Conservation (phyloP, 2,113 vertebrate species). For the Elaphurus davidianus region DNA sequence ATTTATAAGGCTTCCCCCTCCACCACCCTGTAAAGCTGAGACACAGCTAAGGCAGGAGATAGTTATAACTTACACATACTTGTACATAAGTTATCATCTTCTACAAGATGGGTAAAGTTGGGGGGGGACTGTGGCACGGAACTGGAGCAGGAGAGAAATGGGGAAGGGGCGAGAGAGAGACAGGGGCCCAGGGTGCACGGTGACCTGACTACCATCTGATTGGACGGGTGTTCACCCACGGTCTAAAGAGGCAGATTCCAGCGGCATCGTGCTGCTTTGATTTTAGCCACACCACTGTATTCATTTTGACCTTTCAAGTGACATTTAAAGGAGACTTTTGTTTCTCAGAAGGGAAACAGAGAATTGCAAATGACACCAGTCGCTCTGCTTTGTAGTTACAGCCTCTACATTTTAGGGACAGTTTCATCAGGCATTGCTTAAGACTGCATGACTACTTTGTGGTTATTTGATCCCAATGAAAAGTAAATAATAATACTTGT, state of each 20-base stretch:
- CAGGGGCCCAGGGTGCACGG: fast-evolving
- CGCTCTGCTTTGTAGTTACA: not conserved
- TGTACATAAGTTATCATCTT: not conserved
- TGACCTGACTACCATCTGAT: fast-evolving
- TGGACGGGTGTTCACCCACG: too few species aligned
- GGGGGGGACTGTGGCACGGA: not conserved
- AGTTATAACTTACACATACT: not conserved
- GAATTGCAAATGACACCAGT: not conserved
- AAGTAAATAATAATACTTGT: not conserved
- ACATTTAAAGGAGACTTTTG: not conserved
- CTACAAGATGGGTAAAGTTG: not conserved
- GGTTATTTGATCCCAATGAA: not conserved
- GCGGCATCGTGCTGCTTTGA: not conserved
- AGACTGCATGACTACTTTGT: not conserved
- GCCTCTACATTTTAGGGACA: not conserved
- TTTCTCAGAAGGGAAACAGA: not conserved
- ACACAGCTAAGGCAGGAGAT: not conserved
- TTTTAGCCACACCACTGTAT: not conserved
- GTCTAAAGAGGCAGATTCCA: not conserved
- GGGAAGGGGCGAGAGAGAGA: not conserved
- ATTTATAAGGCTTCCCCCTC: not conserved
- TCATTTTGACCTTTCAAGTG: not conserved
- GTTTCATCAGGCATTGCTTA: not conserved
- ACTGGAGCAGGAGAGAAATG: not conserved
- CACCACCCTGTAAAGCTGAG: not conserved